phyloP scores from a whole-genome alignment of 2,113 vertebrate genomes.

The Phainopepla nitens region DNA sequence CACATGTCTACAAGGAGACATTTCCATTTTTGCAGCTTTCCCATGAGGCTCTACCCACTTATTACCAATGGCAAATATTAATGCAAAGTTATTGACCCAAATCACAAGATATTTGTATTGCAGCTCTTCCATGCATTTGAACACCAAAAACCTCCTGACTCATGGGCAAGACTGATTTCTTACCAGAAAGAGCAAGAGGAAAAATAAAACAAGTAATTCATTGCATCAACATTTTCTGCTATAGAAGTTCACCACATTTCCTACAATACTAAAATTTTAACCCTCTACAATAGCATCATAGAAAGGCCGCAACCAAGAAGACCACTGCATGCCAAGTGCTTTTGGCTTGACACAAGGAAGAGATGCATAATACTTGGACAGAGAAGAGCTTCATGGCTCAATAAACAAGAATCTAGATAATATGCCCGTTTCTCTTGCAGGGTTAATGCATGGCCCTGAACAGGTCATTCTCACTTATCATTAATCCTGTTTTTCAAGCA shows the following conservation, averaged over 20 bases:
- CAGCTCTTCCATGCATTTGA: conserved; percentile 42
- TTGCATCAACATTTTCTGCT: neutral
- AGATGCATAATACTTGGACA: neutral
- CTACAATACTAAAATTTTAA: neutral
- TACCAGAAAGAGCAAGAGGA: neutral
- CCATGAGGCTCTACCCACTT: conserved; percentile 55
- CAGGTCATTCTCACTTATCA: neutral
- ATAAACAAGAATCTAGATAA: neutral
- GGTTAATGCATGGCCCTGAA: neutral
- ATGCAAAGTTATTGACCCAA: conserved; percentile 70
- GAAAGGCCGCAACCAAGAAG: neutral
- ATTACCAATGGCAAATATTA: conserved; percentile 67
- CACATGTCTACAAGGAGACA: conserved; percentile 58
- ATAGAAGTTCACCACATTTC: neutral
- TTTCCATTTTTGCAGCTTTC: conserved; percentile 67
- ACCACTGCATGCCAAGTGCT: neutral
- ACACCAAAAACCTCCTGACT: conserved; percentile 21
- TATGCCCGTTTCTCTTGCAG: neutral
- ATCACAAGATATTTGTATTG: conserved; percentile 61
- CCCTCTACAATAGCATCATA: neutral
- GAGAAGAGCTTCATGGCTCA: neutral
- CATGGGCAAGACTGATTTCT: neutral
- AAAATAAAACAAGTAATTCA: neutral
- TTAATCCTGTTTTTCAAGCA: neutral
- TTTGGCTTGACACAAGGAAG: neutral